Evolutionary conservation across 2,888 invertebrate genomes (phyloP).

Genomic region (Tetramorium bicarinatum): DNA sequence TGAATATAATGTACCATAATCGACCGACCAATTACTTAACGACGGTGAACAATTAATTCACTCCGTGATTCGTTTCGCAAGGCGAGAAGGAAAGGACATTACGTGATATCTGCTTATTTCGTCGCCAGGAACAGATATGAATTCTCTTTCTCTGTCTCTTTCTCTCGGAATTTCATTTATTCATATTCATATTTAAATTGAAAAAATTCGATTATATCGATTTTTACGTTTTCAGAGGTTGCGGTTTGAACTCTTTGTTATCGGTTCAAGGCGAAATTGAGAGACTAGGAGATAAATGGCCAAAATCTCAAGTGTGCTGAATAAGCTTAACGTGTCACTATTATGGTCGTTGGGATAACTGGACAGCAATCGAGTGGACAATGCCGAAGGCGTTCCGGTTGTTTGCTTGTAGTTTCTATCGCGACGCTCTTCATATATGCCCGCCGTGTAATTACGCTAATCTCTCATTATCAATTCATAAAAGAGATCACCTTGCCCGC

Average conservation of each 20-base stretch:
- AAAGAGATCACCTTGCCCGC: slow-evolving; percentile 18
- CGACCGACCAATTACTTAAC: slow-evolving; percentile 85
- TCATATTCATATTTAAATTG: neutral
- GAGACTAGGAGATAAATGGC: slow-evolving; percentile 4
- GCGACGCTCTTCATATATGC: neutral
- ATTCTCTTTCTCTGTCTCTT: neutral
- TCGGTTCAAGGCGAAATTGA: neutral
- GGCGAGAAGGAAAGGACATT: neutral
- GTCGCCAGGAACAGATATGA: neutral
- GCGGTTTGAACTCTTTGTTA: neutral
- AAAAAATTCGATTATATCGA: slow-evolving; percentile 11
- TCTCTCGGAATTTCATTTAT: neutral
- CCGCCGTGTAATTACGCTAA: slow-evolving; percentile 44
- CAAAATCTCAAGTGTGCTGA: slow-evolving; percentile 26
- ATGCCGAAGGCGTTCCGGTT: slow-evolving; percentile 48
- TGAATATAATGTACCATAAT: slow-evolving; percentile 85
- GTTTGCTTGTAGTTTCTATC: slow-evolving; percentile 45
- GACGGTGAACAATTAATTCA: slow-evolving; percentile 82
- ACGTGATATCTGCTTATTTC: neutral
- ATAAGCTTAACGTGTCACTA: slow-evolving; percentile 32
- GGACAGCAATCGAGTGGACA: slow-evolving; percentile 27
- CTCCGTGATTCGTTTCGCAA: slow-evolving; percentile 4
- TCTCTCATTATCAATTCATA: slow-evolving; percentile 42
- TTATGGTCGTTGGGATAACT: slow-evolving; percentile 27
- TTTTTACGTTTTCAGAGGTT: neutral